These are phyloP conservation scores for Rhabditoides inermis DNA, from an alignment of 2,888 invertebrate species.

Conservation along the genomic window DNA sequence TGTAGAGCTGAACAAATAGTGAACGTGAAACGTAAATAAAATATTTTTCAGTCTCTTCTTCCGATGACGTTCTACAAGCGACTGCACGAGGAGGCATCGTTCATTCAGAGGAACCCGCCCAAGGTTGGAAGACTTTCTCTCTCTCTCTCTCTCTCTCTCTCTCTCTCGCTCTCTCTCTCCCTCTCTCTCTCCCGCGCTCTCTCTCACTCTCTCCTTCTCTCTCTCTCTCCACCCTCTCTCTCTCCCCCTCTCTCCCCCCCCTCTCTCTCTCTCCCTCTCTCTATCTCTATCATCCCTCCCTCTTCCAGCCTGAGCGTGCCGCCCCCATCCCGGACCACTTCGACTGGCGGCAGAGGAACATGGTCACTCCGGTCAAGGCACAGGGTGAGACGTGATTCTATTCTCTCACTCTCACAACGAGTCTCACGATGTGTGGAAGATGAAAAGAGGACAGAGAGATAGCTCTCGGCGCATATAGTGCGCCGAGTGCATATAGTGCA, in stretches of 20 bases:
- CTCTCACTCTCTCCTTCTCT: constrained; percentile 44
- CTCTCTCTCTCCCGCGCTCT: constrained; percentile 10
- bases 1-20: too few species aligned
- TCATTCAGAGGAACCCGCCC: constrained; percentile 28
- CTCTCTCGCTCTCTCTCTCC: too few species aligned
- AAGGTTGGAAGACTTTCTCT: too few species aligned
- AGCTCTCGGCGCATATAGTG: too few species aligned
- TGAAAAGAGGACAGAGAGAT: too few species aligned
- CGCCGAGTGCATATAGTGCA: too few species aligned
- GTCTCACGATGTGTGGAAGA: too few species aligned
- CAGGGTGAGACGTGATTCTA: constrained; percentile 22
- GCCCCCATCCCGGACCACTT: constrained; percentile 35
- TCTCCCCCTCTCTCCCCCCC: neutral
- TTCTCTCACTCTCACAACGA: too few species aligned
- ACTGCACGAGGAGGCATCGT: constrained; percentile 34
- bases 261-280: neutral
- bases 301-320: constrained; percentile 11
- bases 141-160: neutral
- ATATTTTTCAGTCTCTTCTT: constrained; percentile 26
- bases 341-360: constrained; percentile 47
- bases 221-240: neutral
- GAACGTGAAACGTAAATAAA: too few species aligned
- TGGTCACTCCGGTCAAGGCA: constrained; percentile 49
- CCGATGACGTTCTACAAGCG: constrained; percentile 34
- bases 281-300: neutral